phyloP scores from a whole-genome alignment of 2,888 invertebrate genomes.

The Aplocera efformata region DNA sequence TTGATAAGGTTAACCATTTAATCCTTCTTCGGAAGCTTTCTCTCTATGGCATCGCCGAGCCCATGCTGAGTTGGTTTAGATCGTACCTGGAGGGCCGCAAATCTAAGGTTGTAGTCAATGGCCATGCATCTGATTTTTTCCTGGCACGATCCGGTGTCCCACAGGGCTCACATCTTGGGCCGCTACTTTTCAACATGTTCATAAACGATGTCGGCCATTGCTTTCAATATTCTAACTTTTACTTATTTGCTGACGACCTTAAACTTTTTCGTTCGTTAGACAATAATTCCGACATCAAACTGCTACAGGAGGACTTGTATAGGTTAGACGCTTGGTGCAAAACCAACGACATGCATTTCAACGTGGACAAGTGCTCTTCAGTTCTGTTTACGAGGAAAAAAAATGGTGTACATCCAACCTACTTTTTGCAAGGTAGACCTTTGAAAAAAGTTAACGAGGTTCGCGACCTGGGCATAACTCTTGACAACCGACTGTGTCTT shows the following conservation, averaged over 20 bases:
- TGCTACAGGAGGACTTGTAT: not conserved
- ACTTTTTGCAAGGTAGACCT: too few species aligned
- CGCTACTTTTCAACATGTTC: slow-evolving; percentile 7
- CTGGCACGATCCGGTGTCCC: slow-evolving; percentile 4
- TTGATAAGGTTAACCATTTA: slow-evolving; percentile 3
- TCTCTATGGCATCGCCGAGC: not conserved
- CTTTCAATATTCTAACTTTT: not conserved
- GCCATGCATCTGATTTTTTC: slow-evolving; percentile 1
- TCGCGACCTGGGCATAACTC: too few species aligned
- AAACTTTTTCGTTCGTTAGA: not conserved
- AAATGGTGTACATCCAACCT: too few species aligned
- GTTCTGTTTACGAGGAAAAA: too few species aligned
- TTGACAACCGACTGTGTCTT: too few species aligned
- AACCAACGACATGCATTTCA: too few species aligned
- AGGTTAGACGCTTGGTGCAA: not conserved
- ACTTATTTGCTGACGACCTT: slow-evolving; percentile 7
- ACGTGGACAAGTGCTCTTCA: too few species aligned
- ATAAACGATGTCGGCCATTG: slow-evolving; percentile 1
- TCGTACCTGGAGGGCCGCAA: slow-evolving; percentile 4
- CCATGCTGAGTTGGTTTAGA: slow-evolving; percentile 8
- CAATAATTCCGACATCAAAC: not conserved
- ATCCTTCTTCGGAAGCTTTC: slow-evolving; percentile 5
- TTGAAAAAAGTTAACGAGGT: too few species aligned
- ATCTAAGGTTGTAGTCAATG: slow-evolving; percentile 5
- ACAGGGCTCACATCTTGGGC: slow-evolving; percentile 7